Evolutionary conservation across 2,113 vertebrate genomes (phyloP), one percentile per base, ranked within the genome.

Genomic region (Corythaixoides concolor): DNA sequence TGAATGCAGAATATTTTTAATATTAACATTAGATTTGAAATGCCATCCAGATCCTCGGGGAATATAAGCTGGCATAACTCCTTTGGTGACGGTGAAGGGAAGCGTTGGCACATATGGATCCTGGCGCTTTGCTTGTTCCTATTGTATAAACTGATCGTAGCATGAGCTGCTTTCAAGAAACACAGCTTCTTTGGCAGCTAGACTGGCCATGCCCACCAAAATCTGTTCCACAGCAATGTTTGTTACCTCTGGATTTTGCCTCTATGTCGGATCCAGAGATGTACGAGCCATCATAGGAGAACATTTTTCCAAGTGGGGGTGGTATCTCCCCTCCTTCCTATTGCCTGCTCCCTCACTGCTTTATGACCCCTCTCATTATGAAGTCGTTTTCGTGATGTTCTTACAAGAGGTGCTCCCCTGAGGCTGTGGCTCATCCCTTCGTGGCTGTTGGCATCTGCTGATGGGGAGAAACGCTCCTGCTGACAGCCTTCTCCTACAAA

Each of bases 381-480:
- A 77, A 64, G 23, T 39, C 6, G 17, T n/a, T 72, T 58, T 55
- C 6, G 3, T 56, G 7, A 41, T 45, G 12, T 47, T 50, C 55
- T 37, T 43, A 8, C 26, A 35, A 24, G 55, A 90, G 56, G 35
- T 85, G 83, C 72, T 85, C 70, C 81, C 72, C 41, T 4, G 11
- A 50, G 74, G 68, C 49, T 28, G 66, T 77, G 94, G 87, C 74
- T 95, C 92, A 72, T 52, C 55, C 47, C 53, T 58, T 67, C 60
- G 2, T 14, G 68, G 93, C 58, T 76, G 16, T 53, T 83, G 91
- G 93, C 79, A 80, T 50, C 76, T 91, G 82, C 39, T 37, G 73
- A 64, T 49, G 91, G 91, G 88, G 81, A 85, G 86, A 76, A 50
- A 26, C 8, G 28, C 70, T 88, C 92, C 92, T 85, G 83, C 90